phyloP scores from a whole-genome alignment of 2,113 vertebrate genomes.

The Antennarius striatus region DNA sequence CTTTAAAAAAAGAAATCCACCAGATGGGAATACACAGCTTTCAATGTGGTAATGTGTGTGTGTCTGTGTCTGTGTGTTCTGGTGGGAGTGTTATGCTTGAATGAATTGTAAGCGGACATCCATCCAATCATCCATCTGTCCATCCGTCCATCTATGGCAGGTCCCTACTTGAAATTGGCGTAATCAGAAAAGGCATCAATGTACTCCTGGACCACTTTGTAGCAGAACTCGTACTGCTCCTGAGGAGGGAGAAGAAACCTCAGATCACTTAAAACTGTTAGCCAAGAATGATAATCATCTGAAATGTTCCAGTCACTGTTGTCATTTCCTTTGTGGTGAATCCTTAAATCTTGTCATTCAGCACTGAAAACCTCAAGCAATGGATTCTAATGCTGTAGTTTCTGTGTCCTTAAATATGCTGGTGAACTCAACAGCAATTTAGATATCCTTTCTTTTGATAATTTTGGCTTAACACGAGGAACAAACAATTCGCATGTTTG shows the following conservation, averaged over 20 bases:
- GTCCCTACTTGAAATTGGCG: conserved; percentile 96
- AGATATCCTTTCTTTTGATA: no score
- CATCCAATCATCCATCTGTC: conserved; percentile 28
- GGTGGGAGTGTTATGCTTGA: conserved; percentile 39
- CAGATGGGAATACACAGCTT: conserved; percentile 48
- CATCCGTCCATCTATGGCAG: conserved; percentile 25
- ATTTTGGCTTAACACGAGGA: no score
- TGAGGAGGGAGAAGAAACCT: conserved; percentile 48
- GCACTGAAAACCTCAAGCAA: no score
- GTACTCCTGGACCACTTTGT: conserved; percentile 99
- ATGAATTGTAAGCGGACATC: conserved; percentile 36
- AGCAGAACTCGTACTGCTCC: conserved; percentile 99
- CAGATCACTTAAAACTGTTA: background rate
- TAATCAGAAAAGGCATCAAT: conserved; percentile 99
- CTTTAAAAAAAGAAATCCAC: conserved; percentile 35
- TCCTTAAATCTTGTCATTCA: no score
- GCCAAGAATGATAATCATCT: background rate
- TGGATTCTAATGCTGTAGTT: no score
- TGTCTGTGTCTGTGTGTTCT: conserved; percentile 39
- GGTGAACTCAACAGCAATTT: no score
- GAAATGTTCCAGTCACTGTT: no score
- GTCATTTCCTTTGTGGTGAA: no score
- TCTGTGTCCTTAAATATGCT: no score
- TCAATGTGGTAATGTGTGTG: conserved; percentile 40
- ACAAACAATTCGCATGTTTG: no score